A percentile compares a stretch with the other conserved stretches of the same genome.
Conservation (phyloP, 2,113 vertebrate species). For the Synodontis membranacea region DNA sequence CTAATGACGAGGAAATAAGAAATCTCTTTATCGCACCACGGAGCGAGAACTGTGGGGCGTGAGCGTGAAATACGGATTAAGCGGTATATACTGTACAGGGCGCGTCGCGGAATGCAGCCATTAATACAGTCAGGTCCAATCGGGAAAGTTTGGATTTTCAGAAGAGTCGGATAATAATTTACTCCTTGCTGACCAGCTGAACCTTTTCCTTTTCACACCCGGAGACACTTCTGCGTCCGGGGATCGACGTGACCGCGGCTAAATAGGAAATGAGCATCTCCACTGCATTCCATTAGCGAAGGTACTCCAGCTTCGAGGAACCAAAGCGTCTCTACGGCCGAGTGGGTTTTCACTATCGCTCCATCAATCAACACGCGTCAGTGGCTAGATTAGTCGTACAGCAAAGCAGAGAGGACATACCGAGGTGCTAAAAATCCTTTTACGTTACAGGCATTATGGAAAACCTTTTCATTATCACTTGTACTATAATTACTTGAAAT, state of each 20-base stretch:
- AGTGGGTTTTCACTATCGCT: neutral
- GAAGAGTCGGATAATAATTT: neutral
- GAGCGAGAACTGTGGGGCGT: neutral
- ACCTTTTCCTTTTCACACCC: neutral
- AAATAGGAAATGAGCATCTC: conserved; percentile 13
- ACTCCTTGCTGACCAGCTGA: neutral
- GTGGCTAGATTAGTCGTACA: neutral
- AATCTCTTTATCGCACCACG: neutral
- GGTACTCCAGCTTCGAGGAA: neutral
- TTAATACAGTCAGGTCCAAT: too few relatives aligned
- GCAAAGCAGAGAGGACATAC: neutral
- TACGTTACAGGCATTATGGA: neutral
- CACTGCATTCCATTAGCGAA: neutral
- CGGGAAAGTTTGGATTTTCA: neutral
- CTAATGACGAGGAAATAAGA: conserved; percentile 15
- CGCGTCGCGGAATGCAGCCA: neutral
- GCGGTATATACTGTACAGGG: neutral
- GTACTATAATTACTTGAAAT: neutral
- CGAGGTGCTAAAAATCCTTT: neutral
- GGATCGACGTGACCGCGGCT: neutral
- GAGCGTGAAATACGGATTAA: neutral
- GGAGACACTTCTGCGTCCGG: neutral
- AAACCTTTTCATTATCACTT: neutral
- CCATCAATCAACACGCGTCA: neutral
- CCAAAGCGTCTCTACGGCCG: neutral